A percentile compares a stretch with the other conserved stretches of the same genome.
phyloP scores from a whole-genome alignment of 2,113 vertebrate species.

The Anolis carolinensis region DNA sequence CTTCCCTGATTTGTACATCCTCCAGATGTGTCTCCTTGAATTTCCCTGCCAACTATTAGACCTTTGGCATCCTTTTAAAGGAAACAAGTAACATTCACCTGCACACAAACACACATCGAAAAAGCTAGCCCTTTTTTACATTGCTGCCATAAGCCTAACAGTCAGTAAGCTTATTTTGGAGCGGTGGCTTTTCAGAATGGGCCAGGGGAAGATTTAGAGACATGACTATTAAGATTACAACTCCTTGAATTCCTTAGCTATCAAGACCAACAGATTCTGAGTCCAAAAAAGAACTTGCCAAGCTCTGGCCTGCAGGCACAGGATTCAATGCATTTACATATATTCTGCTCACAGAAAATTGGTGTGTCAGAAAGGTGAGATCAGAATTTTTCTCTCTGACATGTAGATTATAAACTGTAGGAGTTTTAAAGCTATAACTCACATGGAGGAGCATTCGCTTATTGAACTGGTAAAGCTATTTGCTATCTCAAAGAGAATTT shows the following conservation, averaged over 20 bases:
- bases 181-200: not conserved
- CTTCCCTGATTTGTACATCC: conserved; percentile 30
- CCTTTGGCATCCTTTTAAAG: conserved; percentile 15
- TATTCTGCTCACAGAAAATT: not conserved
- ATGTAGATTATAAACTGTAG: not conserved
- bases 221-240: too few relatives aligned
- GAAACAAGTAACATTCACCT: not conserved
- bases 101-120: too few relatives aligned
- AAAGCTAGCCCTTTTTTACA: too few relatives aligned
- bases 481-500: too few relatives aligned
- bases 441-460: not conserved
- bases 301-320: not conserved
- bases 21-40: conserved; percentile 36
- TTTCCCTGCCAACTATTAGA: not conserved
- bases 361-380: not conserved
- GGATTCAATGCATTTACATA: not conserved
- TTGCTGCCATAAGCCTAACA: too few relatives aligned
- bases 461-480: not conserved
- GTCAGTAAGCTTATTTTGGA: not conserved
- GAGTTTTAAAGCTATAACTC: too few relatives aligned
- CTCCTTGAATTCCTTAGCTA: too few relatives aligned
- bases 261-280: not conserved
- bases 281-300: not conserved
- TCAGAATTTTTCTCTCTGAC: not conserved
- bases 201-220: not conserved